These are phyloP conservation scores for Poecilia gillii DNA, from an alignment of 2,797 vertebrate genomes.

Conservation along the genomic window DNA sequence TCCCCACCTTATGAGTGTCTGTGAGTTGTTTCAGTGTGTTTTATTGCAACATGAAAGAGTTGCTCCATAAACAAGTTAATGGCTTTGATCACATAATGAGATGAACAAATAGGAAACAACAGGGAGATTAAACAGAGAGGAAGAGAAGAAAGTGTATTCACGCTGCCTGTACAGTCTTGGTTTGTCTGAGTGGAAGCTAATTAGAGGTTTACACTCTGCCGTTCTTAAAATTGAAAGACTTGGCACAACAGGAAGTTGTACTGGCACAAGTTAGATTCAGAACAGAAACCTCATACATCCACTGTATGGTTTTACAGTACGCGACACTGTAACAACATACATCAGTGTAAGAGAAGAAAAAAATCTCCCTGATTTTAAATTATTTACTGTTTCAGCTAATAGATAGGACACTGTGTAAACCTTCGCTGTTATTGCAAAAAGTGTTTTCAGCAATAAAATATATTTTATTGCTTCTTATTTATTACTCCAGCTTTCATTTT, in stretches of 20 bases:
- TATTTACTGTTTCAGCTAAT: background rate
- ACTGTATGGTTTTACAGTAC: constrained; percentile 79
- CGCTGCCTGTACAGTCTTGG: constrained; percentile 50
- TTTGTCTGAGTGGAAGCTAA: constrained; percentile 65
- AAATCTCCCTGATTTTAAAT: constrained; percentile 53
- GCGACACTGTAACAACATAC: constrained; percentile 89
- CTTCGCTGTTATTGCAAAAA: background rate
- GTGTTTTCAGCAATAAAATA: background rate
- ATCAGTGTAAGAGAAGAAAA: constrained; percentile 83
- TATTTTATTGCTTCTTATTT: no score
- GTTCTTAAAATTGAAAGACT: constrained; percentile 48
- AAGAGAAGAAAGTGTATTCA: constrained; percentile 32
- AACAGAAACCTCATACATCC: constrained; percentile 15
- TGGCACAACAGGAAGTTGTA: constrained; percentile 61
- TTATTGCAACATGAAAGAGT: constrained; percentile 74
- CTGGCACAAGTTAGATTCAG: constrained; percentile 84
- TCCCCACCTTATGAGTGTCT: constrained; percentile 54
- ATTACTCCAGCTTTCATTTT: no score
- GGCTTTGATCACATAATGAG: constrained; percentile 79
- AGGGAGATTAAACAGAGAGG: constrained; percentile 66
- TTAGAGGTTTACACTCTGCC: constrained; percentile 63
- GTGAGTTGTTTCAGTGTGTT: constrained; percentile 60
- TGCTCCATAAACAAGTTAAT: constrained; percentile 74
- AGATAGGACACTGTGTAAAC: background rate
- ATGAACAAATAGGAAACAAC: constrained; percentile 77